phyloP scores from a whole-genome alignment of 2,797 vertebrate species.

The Ptychadena robeensis region DNA sequence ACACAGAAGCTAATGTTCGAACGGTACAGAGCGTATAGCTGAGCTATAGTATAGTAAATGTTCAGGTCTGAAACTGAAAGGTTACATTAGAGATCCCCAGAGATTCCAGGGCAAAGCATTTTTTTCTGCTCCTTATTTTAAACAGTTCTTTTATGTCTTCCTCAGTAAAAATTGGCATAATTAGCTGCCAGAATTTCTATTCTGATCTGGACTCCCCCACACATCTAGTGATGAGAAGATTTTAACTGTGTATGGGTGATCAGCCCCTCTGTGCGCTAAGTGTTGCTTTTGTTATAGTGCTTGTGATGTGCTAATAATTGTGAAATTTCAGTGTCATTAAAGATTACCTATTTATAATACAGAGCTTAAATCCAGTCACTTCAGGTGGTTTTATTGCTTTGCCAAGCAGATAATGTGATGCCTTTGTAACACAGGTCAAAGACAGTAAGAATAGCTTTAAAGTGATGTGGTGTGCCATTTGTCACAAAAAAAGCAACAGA shows the following conservation, averaged over 20 bases:
- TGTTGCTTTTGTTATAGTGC: conserved; percentile 9
- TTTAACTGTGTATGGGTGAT: neutral
- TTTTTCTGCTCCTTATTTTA: neutral
- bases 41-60: neutral
- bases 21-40: neutral
- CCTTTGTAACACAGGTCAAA: conserved; percentile 60
- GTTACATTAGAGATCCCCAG: neutral
- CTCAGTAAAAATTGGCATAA: neutral
- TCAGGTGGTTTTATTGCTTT: conserved; percentile 64
- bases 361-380: conserved; percentile 60
- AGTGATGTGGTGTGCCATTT: conserved; percentile 63
- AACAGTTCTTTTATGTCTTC: neutral
- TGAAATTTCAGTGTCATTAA: conserved; percentile 58
- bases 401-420: conserved; percentile 55
- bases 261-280: neutral
- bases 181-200: neutral
- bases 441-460: conserved; percentile 65
- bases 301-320: conserved; percentile 36
- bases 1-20: no score
- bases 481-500: conserved; percentile 63
- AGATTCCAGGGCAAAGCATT: neutral
- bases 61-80: neutral
- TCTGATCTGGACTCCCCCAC: neutral
- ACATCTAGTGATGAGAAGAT: neutral
- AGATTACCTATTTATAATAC: conserved; percentile 54